Base-by-base conservation (phyloP, 2,113 vertebrate species). In the Sapajus apella region DNA sequence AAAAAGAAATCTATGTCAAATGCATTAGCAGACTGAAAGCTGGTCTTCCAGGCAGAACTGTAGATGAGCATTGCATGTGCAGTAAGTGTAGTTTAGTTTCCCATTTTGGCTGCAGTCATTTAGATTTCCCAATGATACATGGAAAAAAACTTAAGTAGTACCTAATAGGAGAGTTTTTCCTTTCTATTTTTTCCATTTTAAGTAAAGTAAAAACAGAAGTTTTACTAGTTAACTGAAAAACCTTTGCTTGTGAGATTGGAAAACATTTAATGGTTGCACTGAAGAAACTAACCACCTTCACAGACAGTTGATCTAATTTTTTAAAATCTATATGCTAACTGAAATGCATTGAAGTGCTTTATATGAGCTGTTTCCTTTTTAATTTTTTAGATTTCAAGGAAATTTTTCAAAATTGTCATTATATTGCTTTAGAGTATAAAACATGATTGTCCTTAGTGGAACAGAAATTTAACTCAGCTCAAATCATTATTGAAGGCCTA, bases 171-270 rank as follows among this genome's bases (percentile, higher is more conserved):
- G 37, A 83, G 14, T 61, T 92, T 91, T 93, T 86, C 43, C 35
- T 91, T 94, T 85, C 55, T 64, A 35, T 52, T 81, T 91, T 95
- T 97, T 94, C 96, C 85, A 95, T 94, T 81, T 95, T 90, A 96
- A 90, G 84, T 81, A 45, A 94, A 97, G 93, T 43, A 92, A 68
- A 86, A 96, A 83, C 75, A 89, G 43, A 37, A 86, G 66, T 89
- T 83, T 89, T 89, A 45, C 52, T 75, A 87, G 75, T 84, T 88
- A 96, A 91, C 55, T 50, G 73, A 68, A 93, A 95, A 73, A 17
- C 18, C 30, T 64, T 66, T 72, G 40, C 12, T 43, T 35, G 1
- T 72, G 66, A 88, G 37, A 82, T 84, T 79, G 55, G 85, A 75
- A 96, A 23, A 18, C 8, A 23, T 52, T 80, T 35, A 25, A 45